phyloP scores from a whole-genome alignment of 2,888 invertebrate genomes.

The Dryomyza anilis region DNA sequence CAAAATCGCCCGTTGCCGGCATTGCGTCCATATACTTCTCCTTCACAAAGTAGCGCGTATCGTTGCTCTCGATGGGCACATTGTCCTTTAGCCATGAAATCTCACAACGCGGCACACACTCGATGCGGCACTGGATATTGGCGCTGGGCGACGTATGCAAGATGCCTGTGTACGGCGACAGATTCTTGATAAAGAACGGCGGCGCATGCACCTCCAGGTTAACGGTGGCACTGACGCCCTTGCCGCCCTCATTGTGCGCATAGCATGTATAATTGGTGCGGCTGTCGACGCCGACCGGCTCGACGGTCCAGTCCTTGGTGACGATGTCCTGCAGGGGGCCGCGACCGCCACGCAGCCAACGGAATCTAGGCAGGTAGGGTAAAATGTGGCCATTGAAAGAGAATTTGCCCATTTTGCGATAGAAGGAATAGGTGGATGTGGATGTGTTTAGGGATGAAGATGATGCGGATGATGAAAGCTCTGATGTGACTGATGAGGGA shows the following conservation, averaged over 20 bases:
- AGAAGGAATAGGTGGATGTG: conserved; percentile 37
- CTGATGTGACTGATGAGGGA: conserved; percentile 18
- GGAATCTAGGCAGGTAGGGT: conserved; percentile 65
- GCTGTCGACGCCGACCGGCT: conserved; percentile 82
- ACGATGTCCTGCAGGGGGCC: conserved; percentile 74
- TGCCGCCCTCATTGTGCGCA: conserved; percentile 84
- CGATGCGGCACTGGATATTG: conserved; percentile 83
- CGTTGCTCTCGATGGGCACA: conserved; percentile 66
- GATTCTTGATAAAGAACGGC: conserved; percentile 83
- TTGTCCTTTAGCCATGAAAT: conserved; percentile 86
- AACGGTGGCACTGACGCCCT: conserved; percentile 71
- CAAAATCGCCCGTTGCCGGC: conserved; percentile 82
- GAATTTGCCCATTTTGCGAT: conserved; percentile 58
- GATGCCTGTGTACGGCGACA: conserved; percentile 81
- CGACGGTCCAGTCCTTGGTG: conserved; percentile 77
- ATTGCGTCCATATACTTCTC: conserved; percentile 74
- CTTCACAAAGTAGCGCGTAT: conserved; percentile 70
- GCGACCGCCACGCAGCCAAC: conserved; percentile 81
- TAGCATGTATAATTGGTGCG: conserved; percentile 89
- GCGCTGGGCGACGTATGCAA: conserved; percentile 77
- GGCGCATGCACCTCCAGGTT: conserved; percentile 79
- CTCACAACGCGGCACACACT: conserved; percentile 85
- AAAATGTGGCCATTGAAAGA: conserved; percentile 52
- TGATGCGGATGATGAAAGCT: conserved; percentile 6
- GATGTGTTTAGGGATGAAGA: conserved; percentile 26